Conservation (phyloP, 2,113 vertebrate genomes). For the Planiliza haematocheilus region DNA sequence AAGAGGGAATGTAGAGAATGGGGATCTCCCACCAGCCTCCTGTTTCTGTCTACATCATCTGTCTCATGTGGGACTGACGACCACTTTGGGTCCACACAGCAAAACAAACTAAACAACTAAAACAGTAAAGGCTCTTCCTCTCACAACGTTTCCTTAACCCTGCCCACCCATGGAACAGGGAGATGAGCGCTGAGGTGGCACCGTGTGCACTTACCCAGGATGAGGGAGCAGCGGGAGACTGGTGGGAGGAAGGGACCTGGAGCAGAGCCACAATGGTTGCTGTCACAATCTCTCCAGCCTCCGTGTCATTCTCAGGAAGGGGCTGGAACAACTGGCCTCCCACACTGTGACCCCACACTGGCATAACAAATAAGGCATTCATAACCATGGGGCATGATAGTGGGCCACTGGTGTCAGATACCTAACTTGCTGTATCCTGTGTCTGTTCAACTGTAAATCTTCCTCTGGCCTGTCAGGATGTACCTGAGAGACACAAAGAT, state of each 20-base stretch:
- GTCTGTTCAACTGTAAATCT: constrained; percentile 67
- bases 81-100: neutral
- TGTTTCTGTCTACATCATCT: constrained; percentile 36
- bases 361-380: constrained; percentile 71
- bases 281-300: constrained; percentile 73
- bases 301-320: constrained; percentile 73
- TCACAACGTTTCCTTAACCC: constrained; percentile 6
- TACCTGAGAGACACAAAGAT: constrained; percentile 54
- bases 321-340: constrained; percentile 71
- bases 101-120: neutral
- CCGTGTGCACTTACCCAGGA: constrained; percentile 16
- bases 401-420: constrained; percentile 56
- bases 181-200: constrained; percentile 63
- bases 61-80: constrained; percentile 25
- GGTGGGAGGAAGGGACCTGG: constrained; percentile 72
- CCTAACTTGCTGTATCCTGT: constrained; percentile 57
- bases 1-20: constrained; percentile 11
- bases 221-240: constrained; percentile 60
- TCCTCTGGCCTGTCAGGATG: constrained; percentile 62
- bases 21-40: constrained; percentile 20
- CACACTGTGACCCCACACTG: constrained; percentile 71
- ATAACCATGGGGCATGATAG: constrained; percentile 39
- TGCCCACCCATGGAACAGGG: constrained; percentile 47
- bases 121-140: constrained; percentile 23
- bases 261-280: constrained; percentile 76